A percentile compares a stretch with the other conserved stretches of the same genome.
Evolutionary conservation across 30 jellyfish, hydroid and myxozoan species (phyloP).

Genomic region (Clytia hemisphaerica): DNA sequence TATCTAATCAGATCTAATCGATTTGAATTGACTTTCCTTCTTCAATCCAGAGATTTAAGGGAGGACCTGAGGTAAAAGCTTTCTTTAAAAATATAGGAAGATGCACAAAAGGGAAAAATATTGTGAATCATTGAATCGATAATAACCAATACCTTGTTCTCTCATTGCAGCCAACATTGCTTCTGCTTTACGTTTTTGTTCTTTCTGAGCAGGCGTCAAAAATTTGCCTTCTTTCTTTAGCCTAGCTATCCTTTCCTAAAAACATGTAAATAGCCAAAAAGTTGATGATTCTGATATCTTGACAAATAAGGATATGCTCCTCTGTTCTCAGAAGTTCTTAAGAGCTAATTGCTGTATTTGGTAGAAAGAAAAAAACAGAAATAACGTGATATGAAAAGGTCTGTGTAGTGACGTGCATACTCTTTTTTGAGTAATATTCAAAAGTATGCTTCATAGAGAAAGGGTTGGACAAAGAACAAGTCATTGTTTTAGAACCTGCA

Average conservation of each 20-base stretch:
- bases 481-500: no score
- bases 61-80: no score
- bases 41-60: no score
- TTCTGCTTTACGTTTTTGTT: constrained; percentile 86
- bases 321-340: background rate
- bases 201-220: constrained; percentile 87
- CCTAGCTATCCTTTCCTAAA: constrained; percentile 64
- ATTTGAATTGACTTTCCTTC: no score
- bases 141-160: constrained; percentile 61
- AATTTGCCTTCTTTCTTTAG: constrained; percentile 91
- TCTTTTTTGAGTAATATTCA: no score
- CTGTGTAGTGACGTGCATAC: no score
- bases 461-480: no score
- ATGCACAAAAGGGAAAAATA: background rate
- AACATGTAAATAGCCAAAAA: background rate
- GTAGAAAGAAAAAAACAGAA: background rate
- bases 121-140: background rate
- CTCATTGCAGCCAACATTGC: constrained; percentile 73
- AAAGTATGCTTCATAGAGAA: no score
- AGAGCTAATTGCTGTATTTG: background rate
- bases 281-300: no score
- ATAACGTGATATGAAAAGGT: background rate
- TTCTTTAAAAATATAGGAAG: no score
- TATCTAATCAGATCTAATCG: no score
- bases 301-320: no score